Evolutionary conservation across 2,113 vertebrate species (phyloP).

Genomic region (Pithys albifrons): DNA sequence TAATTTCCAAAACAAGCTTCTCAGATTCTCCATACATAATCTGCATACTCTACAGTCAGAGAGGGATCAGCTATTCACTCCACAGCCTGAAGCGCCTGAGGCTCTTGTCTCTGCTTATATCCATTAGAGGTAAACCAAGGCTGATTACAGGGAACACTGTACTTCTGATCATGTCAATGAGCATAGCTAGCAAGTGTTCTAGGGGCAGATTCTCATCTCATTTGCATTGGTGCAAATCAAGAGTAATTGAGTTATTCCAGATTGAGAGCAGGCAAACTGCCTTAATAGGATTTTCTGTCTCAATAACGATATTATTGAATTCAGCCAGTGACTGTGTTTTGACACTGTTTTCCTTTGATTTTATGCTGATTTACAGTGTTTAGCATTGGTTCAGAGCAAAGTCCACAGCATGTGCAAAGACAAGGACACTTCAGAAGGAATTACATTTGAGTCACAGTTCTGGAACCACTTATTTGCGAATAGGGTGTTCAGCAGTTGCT

Average conservation of each 20-base stretch:
- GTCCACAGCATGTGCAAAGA: background rate
- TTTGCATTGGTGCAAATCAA: conserved; percentile 63
- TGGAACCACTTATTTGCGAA: background rate
- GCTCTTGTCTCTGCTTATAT: conserved; percentile 64
- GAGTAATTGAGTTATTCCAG: conserved; percentile 52
- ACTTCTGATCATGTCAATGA: conserved; percentile 59
- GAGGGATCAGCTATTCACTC: conserved; percentile 3
- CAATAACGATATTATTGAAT: conserved; percentile 41
- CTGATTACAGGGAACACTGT: conserved; percentile 53
- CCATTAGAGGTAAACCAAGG: conserved; percentile 60
- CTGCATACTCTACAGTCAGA: background rate
- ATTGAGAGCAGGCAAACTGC: background rate
- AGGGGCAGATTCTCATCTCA: conserved; percentile 48
- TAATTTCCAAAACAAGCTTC: background rate
- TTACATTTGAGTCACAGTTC: background rate
- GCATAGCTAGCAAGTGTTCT: conserved; percentile 45
- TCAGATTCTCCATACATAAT: background rate
- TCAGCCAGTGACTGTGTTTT: conserved; percentile 31
- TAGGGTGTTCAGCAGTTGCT: background rate
- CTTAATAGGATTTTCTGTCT: conserved; percentile 55
- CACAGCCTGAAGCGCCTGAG: conserved; percentile 41
- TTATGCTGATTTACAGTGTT: background rate
- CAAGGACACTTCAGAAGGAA: background rate
- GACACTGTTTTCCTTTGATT: conserved; percentile 37
- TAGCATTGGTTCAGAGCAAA: background rate